Evolutionary conservation across 2,797 vertebrate genomes (phyloP).

Genomic region (Galagoides demidoff): DNA sequence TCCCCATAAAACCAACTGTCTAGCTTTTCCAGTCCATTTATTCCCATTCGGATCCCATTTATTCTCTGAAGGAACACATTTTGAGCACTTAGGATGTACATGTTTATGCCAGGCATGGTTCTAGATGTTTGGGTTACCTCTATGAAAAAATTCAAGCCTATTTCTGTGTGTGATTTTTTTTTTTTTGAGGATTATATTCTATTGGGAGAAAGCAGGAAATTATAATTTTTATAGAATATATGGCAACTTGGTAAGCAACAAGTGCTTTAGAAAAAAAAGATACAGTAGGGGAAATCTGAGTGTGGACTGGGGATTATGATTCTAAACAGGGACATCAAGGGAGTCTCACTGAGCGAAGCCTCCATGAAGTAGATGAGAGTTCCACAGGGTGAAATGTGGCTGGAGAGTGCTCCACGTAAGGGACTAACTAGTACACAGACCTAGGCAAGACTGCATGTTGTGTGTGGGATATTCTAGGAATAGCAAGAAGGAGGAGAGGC

Average conservation of each 20-base stretch:
- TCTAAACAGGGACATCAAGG: background rate
- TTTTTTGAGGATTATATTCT: background rate
- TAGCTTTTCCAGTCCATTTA: background rate
- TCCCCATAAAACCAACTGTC: background rate
- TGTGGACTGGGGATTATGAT: too few relatives aligned
- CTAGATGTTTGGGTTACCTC: background rate
- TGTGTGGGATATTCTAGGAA: background rate
- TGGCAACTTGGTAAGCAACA: background rate
- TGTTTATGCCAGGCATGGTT: background rate
- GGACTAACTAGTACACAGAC: background rate
- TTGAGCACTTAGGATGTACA: background rate
- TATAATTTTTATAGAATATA: background rate
- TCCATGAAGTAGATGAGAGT: background rate
- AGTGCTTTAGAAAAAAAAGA: background rate
- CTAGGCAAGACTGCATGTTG: background rate
- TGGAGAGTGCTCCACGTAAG: background rate
- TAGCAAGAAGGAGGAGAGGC: background rate
- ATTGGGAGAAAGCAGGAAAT: background rate
- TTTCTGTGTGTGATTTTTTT: background rate
- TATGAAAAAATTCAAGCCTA: background rate
- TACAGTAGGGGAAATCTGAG: background rate
- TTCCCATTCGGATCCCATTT: background rate
- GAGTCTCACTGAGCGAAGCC: background rate
- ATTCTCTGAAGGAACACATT: background rate
- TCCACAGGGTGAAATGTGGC: background rate